Evolutionary conservation across 2,797 vertebrate species (phyloP), one percentile per base, ranked within the genome.

Genomic region (Myotis vivesi): DNA sequence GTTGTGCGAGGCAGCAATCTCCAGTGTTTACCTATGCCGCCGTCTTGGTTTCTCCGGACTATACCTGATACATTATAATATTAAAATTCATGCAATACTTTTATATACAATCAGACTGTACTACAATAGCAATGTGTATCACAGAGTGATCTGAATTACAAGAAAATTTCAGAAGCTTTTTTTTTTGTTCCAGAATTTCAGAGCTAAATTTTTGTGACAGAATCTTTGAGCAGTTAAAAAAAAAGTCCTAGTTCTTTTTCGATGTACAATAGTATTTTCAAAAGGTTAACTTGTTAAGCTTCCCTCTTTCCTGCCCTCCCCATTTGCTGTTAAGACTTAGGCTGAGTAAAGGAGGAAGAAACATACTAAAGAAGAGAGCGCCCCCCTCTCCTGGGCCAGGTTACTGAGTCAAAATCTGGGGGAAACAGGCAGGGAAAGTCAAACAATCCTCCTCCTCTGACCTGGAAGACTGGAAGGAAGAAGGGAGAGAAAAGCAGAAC

Each of bases 141-240:
- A 85, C 0, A 0, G 80, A 87, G 81, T 51, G 59, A 44, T 93
- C 36, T 62, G 86, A 82, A 94, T 96, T 87, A 59, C 89, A 94
- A 83, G 93, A 94, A 94, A 97, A 94, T 93, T 94, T 75, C 28
- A 55, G 94, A 92, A 92, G 36, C 71, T 41, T 81, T 62, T 91
- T 89, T 55, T 55, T 96, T 97, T 87, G 62, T 51, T 89, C 87
- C 23, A n/a, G 86, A 92, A 96, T 97, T 97, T 96, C 96, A 92
- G 86, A 10, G 9, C 85, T 82, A 66, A 49, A 64, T 0, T 25
- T 93, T 87, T 96, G 72, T 77, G 71, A 84, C 95, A 93, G 28
- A 0, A 72, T 94, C 87, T 89, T 95, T 85, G 91, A 87, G 85
- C 77, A 91, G 87, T 94, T 95, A 76, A 77, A 53, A 85, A 85